Evolutionary conservation across 2,888 invertebrate species (phyloP).

Genomic region (Serrognathus titanus): DNA sequence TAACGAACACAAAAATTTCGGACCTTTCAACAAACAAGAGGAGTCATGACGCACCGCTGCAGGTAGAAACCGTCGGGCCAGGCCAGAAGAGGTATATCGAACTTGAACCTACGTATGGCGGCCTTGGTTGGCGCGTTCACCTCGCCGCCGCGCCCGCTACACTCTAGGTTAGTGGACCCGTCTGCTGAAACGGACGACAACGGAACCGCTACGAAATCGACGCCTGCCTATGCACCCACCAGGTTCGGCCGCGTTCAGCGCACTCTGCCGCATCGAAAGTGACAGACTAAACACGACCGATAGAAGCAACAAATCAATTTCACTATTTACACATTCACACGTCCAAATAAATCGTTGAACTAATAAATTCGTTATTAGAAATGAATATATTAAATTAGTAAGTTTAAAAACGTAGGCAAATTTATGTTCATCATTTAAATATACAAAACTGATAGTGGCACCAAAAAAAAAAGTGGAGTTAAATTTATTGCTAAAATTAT

Average conservation of each 20-base stretch:
- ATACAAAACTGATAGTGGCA: no score
- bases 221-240: not conserved
- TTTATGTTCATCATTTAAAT: no score
- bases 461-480: no score
- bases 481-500: no score
- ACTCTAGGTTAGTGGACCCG: slow-evolving; percentile 35
- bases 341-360: no score
- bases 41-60: slow-evolving; percentile 19
- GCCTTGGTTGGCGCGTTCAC: slow-evolving; percentile 54
- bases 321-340: no score
- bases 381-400: no score
- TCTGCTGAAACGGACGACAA: slow-evolving; percentile 24
- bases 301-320: not conserved
- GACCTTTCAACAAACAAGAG: not conserved
- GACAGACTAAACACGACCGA: slow-evolving; percentile 2
- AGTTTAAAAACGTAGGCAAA: no score
- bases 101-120: slow-evolving; percentile 48
- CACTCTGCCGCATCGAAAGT: not conserved
- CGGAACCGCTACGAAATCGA: slow-evolving; percentile 6
- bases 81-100: slow-evolving; percentile 26
- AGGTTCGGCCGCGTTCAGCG: not conserved
- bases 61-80: slow-evolving; percentile 32
- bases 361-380: no score
- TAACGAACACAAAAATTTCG: not conserved
- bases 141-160: slow-evolving; percentile 53